Conservation (phyloP, 2,797 vertebrate genomes). For the Hoplostethus atlanticus region DNA sequence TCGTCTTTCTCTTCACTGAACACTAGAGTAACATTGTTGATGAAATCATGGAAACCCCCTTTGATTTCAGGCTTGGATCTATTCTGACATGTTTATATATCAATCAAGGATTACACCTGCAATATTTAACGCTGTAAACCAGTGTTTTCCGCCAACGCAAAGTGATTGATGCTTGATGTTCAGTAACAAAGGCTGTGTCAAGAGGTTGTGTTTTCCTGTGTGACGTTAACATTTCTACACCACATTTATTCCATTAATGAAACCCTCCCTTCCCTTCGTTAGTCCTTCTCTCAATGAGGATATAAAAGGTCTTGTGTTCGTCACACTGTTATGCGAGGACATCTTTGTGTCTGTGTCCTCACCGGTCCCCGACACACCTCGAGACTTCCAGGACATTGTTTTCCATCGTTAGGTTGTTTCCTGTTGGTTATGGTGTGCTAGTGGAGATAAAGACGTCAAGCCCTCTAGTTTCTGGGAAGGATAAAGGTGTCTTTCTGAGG, state of each 20-base stretch:
- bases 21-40: slow-evolving; percentile 71
- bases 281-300: slow-evolving; percentile 12
- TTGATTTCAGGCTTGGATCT: slow-evolving; percentile 74
- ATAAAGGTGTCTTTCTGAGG: slow-evolving; percentile 78
- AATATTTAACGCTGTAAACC: slow-evolving; percentile 22
- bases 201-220: background rate
- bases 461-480: slow-evolving; percentile 77
- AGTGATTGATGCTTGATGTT: background rate
- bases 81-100: slow-evolving; percentile 60
- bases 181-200: background rate
- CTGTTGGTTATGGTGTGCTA: slow-evolving; percentile 72
- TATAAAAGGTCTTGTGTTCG: slow-evolving; percentile 14
- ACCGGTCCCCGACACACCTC: slow-evolving; percentile 70
- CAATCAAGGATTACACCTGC: slow-evolving; percentile 42
- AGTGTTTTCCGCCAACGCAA: background rate
- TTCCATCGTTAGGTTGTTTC: slow-evolving; percentile 72
- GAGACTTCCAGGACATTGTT: slow-evolving; percentile 82
- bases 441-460: slow-evolving; percentile 74
- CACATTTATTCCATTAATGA: slow-evolving; percentile 21
- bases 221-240: slow-evolving; percentile 13
- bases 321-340: slow-evolving; percentile 12
- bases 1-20: slow-evolving; percentile 66
- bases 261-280: slow-evolving; percentile 9
- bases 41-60: slow-evolving; percentile 68
- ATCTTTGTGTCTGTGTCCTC: slow-evolving; percentile 39